Conservation (phyloP, 2,888 invertebrate genomes). For the Drosophila kambysellisi region DNA sequence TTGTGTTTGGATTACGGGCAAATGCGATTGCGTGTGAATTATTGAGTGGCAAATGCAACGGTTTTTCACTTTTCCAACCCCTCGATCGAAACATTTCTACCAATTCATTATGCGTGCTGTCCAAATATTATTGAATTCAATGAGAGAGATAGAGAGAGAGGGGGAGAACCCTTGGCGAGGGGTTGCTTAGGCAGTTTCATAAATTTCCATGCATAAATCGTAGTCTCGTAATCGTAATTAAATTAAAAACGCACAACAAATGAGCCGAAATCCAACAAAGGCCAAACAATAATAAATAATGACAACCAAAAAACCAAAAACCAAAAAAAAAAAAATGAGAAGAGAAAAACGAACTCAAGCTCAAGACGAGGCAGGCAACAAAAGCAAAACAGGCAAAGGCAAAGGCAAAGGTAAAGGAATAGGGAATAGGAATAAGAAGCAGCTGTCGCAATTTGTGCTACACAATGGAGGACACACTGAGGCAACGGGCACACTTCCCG, state of each 20-base stretch:
- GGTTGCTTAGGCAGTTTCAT: conserved; percentile 35
- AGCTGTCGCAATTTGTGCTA: conserved; percentile 55
- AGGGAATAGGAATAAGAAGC: conserved; percentile 35
- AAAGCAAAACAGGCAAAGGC: conserved; percentile 33
- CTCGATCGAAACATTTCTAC: conserved; percentile 48
- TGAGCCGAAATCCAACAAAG: conserved; percentile 61
- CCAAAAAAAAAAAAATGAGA: conserved; percentile 26
- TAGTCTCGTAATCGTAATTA: conserved; percentile 66
- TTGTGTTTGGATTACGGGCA: background rate
- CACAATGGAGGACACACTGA: conserved; percentile 51
- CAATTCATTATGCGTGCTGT: conserved; percentile 71
- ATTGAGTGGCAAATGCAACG: conserved; percentile 41
- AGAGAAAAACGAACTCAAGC: conserved; percentile 36
- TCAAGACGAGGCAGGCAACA: conserved; percentile 38
- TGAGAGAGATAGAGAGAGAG: background rate
- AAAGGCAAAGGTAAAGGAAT: conserved; percentile 22
- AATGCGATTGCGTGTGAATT: conserved; percentile 69
- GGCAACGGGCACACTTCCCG: conserved; percentile 69
- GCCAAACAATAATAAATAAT: conserved; percentile 75
- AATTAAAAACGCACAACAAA: conserved; percentile 73
- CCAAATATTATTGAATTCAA: conserved; percentile 71
- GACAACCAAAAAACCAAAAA: conserved; percentile 48
- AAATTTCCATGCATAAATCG: conserved; percentile 76
- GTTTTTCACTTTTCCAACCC: conserved; percentile 50
- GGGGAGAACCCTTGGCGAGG: conserved; percentile 15